Base-by-base conservation (phyloP, 1,140 invertebrate genomes). In the Neomicropteryx cornuta region DNA sequence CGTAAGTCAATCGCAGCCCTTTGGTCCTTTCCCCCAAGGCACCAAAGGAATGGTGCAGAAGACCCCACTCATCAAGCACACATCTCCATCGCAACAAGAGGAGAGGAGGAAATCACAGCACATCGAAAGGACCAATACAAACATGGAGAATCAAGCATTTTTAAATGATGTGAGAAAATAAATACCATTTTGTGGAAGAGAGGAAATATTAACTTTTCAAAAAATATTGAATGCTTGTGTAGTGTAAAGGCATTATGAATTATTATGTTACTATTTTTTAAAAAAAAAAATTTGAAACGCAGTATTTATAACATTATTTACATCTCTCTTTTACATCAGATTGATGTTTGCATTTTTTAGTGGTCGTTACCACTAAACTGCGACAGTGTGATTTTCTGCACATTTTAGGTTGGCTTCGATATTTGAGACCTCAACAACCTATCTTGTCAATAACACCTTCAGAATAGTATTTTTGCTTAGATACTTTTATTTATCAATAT, bases 61-160 rank as follows among this genome's bases (percentile, higher is more conserved):
- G 48, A 90, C 88, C 17, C 83, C 86, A 10, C 70, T 97, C 5
- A 94, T 96, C 38, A 84, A 87, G 48, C 92, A 97, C 62, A 66
- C 77, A 6, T 64, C 76, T 18, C 76, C 74, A 0, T 66, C 71
- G 34, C 65, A 68, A 32, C 76, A 79, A 44, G 79, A 82, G 47
- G 79, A 83, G 39, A n/a, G n/a, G n/a, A 46, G 73, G 5, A 71
- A 76, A 42, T 66, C 77, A 35, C 72, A 72, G 38, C 77, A 78
- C 47, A 71, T 73, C 20, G 77, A 83, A 39, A 71, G 79, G 38
- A 77, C 77, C 11, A 76, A 77, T 19, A 81, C 79, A 24, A 87
- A 87, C 58, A 73, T 75, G 10, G 87, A 91, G 56, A 92, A 91
- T 71, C 87, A 91, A 68, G 73, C 80, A 17, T 90, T 91, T 54